A percentile compares a stretch with the other conserved stretches of the same genome.
Conservation (phyloP, 2,113 vertebrate species). For the Crypturellus undulatus region DNA sequence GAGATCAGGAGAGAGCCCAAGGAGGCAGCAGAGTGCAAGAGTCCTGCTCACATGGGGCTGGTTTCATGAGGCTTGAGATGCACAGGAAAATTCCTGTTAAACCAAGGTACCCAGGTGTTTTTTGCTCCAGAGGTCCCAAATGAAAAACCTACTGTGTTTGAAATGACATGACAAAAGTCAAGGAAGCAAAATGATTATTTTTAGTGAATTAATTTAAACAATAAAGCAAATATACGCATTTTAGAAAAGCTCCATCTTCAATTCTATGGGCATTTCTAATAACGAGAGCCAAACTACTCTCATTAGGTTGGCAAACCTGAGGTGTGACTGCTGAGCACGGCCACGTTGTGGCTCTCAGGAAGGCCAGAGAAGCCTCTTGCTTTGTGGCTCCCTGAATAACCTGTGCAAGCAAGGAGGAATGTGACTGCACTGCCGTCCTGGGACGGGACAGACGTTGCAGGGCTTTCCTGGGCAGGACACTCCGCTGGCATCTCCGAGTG, state of each 20-base stretch:
- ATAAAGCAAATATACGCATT: background rate
- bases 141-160: background rate
- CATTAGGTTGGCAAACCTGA: fast-evolving
- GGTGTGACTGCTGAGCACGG: fast-evolving
- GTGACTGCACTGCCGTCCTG: fast-evolving
- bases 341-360: background rate
- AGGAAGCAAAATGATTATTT: background rate
- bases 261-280: background rate
- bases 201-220: background rate
- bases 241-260: background rate
- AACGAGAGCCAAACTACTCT: background rate
- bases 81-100: background rate
- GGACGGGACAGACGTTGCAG: background rate
- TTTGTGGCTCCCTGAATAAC: background rate
- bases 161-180: background rate
- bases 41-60: background rate
- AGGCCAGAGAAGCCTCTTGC: background rate
- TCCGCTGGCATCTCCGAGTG: fast-evolving
- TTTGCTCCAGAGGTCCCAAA: background rate
- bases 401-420: fast-evolving
- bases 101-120: background rate
- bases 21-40: background rate
- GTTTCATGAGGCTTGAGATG: fast-evolving
- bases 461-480: background rate
- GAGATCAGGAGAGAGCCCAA: background rate